Evolutionary conservation across 2,797 vertebrate genomes (phyloP), one percentile per base, ranked within the genome.

Genomic region (Danio tinwini): DNA sequence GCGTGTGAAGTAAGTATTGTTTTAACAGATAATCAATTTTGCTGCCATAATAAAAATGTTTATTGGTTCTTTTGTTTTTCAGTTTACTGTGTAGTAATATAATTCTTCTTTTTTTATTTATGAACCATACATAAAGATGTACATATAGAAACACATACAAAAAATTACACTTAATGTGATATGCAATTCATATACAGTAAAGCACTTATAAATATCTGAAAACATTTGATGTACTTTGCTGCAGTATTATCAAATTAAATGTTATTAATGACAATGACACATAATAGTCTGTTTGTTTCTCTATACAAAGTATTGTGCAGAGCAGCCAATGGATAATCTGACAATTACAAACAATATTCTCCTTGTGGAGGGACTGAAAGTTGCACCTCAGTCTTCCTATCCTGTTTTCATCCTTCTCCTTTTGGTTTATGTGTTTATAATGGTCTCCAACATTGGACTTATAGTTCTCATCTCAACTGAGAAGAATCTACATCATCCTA

Each of bases 391-490:
- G 7, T 58, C 70, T 55, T 72, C 70, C 19, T 72, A 72, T 56
- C 53, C 70, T 58, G 17, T 56, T 56, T 72, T 72, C 52, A 42
- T 56, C 17, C 52, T 72, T 10, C 39, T 72, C 5, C 69, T 72
- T 3, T 7, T 72, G n/a, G 4, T 47, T 61, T 85, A 87, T 61
- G 29, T 81, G 9, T 49, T 81, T 50, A 80, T 70, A 61, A 64
- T 86, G 49, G 39, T 81, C 40, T 76, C 45, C 39, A 87, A 87
- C 55, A 53, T 82, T 13, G 80, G 81, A 62, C 52, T 87, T 42
- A 49, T 86, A 9, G 5, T 81, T 12, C 58, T 86, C 44, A 82
- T 87, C 7, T 47, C 69, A 19, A 56, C n/a, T 2, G 69, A 72
- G n/a, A 55, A 56, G 6, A 72, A 72, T 44, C n/a, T 72, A 8